Evolutionary conservation across 2,888 invertebrate species (phyloP).

Genomic region (Nasonovia ribisnigri): DNA sequence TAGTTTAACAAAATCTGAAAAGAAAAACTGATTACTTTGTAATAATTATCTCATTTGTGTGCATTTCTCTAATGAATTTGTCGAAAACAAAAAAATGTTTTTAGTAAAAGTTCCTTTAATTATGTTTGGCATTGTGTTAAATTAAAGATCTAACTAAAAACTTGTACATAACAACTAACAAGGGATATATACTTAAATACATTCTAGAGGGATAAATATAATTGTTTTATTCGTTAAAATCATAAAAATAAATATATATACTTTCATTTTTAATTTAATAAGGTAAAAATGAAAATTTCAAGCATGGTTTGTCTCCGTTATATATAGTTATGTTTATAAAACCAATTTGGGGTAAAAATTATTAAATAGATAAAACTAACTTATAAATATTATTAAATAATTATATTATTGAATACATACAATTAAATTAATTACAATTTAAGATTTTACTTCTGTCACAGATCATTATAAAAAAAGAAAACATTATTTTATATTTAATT

Average conservation of each 20-base stretch:
- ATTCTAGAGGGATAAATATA: not conserved
- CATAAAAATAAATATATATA: not conserved
- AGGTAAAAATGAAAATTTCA: not conserved
- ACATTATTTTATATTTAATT: not conserved
- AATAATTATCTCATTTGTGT: slow-evolving; percentile 30
- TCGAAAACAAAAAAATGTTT: slow-evolving; percentile 24
- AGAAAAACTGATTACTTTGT: slow-evolving; percentile 36
- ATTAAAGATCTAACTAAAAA: slow-evolving; percentile 16
- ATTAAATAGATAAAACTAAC: not conserved
- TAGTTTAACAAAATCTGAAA: not conserved
- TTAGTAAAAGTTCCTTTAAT: slow-evolving; percentile 16
- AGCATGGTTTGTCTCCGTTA: not conserved
- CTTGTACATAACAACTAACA: not conserved
- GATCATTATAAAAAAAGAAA: not conserved
- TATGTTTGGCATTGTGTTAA: not conserved
- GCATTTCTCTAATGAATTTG: slow-evolving; percentile 17
- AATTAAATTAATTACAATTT: not conserved
- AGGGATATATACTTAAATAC: not conserved
- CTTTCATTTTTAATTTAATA: not conserved
- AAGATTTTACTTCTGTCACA: not conserved
- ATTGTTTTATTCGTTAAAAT: not conserved
- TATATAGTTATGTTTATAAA: not conserved
- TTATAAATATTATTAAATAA: not conserved
- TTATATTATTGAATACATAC: not conserved
- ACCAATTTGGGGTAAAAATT: not conserved